Base-by-base conservation (phyloP, 2,113 vertebrate genomes). In the Nothobranchius furzeri region DNA sequence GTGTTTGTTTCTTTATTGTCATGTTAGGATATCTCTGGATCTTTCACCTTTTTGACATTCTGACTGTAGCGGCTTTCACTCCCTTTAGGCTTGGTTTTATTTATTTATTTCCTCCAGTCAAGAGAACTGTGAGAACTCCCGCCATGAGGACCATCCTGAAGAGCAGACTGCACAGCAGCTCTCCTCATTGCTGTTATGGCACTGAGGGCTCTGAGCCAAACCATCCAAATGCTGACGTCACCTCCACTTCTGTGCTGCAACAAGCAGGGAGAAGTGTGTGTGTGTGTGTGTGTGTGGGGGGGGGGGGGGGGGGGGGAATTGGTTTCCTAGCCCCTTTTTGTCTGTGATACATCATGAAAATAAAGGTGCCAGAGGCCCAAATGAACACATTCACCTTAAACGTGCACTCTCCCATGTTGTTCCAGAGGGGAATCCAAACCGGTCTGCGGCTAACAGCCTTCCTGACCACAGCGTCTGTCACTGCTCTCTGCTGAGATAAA, bases 371-470 rank as follows among this genome's bases (percentile, higher is more conserved):
- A 35, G 63, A 87, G 78, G 83, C 90, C 88, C 90, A 88, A 91
- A 93, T 93, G 84, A 93, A 93, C 90, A 87, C 90, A 73, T 93
- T 88, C 89, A 93, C 92, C 92, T 93, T 92, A 84, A 60, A 79
- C 80, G 81, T 89, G 90, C 88, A 86, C 90, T 87, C 87, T 89
- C 81, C 71, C 56, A 81, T 92, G 90, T 93, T 93, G 87, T 92
- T 93, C 84, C 89, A 90, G 89, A 83, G 83, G 78, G 45, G 70
- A 58, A 64, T 89, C 90, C 93, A 92, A 86, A 92, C 89, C 91
- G 86, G 76, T 87, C 78, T 88, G 91, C 53, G 88, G 93, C 87
- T 70, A 80, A 83, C 85, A 84, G 85, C 78, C 81, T 59, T 81
- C 82, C 81, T 63, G 52, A 88, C 92, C 91, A 78, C 91, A 85